Conservation (phyloP, 2,113 vertebrate genomes). For the Pimephales promelas region DNA sequence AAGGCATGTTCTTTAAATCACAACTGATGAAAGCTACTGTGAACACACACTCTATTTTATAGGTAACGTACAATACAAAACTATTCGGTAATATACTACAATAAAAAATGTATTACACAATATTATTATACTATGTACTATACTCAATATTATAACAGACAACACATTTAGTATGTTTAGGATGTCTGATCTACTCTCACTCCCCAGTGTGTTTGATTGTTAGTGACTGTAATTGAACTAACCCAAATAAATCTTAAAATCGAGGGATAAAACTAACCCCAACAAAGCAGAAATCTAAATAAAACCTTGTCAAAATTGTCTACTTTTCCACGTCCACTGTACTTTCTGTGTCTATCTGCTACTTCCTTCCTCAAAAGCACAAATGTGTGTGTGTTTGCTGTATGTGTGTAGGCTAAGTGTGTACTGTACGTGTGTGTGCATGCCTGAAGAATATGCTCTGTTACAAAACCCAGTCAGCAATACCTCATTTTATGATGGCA, state of each 20-base stretch:
- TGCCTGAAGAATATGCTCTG: conserved; percentile 18
- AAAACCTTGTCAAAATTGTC: conserved; percentile 50
- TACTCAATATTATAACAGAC: neutral
- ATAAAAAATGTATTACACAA: too few relatives aligned
- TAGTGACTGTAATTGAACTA: conserved; percentile 40
- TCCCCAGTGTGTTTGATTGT: conserved; percentile 35
- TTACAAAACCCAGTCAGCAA: conserved; percentile 18
- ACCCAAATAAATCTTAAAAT: conserved; percentile 41
- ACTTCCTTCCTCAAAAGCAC: conserved; percentile 45
- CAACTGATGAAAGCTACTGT: neutral
- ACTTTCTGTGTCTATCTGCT: conserved; percentile 49
- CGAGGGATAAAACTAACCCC: conserved; percentile 30
- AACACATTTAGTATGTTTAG: conserved; percentile 4
- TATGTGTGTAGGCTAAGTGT: neutral
- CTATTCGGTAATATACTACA: neutral
- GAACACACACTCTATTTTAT: neutral
- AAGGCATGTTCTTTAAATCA: conserved; percentile 11
- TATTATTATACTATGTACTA: neutral
- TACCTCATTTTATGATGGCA: neutral
- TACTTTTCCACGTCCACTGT: conserved; percentile 39
- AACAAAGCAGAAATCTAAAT: conserved; percentile 38
- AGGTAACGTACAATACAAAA: neutral
- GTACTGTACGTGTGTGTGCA: neutral
- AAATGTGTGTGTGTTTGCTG: conserved; percentile 7
- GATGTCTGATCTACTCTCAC: neutral